These are phyloP conservation scores for Microctenopoma lineatum DNA, from an alignment of 2,797 vertebrate genomes.

Conservation along the genomic window DNA sequence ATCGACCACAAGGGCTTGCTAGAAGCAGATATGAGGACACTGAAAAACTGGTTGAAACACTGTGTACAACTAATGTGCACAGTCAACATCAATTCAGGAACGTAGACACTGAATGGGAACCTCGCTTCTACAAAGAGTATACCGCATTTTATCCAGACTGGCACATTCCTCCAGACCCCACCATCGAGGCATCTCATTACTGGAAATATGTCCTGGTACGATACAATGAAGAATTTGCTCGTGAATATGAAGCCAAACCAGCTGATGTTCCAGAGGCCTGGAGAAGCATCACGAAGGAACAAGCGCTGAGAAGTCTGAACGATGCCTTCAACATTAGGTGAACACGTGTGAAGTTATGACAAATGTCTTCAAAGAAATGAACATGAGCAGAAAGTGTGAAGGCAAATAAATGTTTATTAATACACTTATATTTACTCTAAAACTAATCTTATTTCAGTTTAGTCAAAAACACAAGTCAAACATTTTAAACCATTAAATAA, in stretches of 20 bases:
- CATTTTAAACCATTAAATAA: too few species aligned
- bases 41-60: rapidly evolving
- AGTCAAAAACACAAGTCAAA: too few species aligned
- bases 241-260: slow-evolving; percentile 14
- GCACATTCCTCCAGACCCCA: slow-evolving; percentile 63
- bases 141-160: slow-evolving; percentile 56
- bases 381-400: neutral
- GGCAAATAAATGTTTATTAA: too few species aligned
- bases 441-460: too few species aligned
- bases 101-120: rapidly evolving
- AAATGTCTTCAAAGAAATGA: neutral
- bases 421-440: too few species aligned
- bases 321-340: slow-evolving; percentile 54
- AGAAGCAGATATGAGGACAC: rapidly evolving
- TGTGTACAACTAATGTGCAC: slow-evolving; percentile 61
- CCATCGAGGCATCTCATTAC: slow-evolving; percentile 63
- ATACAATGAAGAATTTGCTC: slow-evolving; percentile 65
- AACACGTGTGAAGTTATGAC: neutral
- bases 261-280: slow-evolving; percentile 70
- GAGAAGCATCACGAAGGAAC: slow-evolving; percentile 53
- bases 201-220: slow-evolving; percentile 73
- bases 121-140: slow-evolving; percentile 44
- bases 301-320: slow-evolving; percentile 54
- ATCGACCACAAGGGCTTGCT: slow-evolving; percentile 63
- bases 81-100: rapidly evolving